Base-by-base conservation (phyloP, 2,797 vertebrate genomes). In the Rhinatrema bivittatum region DNA sequence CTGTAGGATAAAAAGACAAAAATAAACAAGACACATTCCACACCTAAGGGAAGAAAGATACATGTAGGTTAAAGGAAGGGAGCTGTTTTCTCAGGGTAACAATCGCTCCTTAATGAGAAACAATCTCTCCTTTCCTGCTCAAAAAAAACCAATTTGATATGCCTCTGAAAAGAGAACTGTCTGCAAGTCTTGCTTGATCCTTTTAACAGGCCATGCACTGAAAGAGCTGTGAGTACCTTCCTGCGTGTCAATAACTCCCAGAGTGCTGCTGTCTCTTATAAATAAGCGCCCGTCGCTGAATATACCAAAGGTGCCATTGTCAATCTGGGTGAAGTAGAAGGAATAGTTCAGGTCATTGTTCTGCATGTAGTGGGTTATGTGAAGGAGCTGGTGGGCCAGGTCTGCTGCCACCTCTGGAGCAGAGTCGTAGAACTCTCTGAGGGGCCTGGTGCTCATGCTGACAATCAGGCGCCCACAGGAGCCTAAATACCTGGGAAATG, bases 231-330 rank as follows among this genome's bases (percentile, higher is more conserved):
- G 50, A 26, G 50, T 78, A 89, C 88, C 84, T 76, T 88, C 78
- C 65, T 84, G 68, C 56, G 60, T 80, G 75, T 91, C 85, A 16
- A 88, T 87, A 74, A 91, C 65, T 3, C 86, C 87, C 42, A 89
- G 65, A 1, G 48, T 63, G 57, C 86, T 88, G 68, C 85, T 82
- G 65, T 90, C 81, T 29, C 76, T 76, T 58, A 88, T 86, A 67
- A 87, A 78, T 62, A 89, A 68, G 52, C 80, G 80, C 29, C 83
- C 76, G 0, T 89, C 86, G 59, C 76, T 76, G 45, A 82, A 79
- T 47, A 78, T 72, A 10, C 87, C 87, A 15, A 91, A 91, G 50
- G 74, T 88, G 65, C 59, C 62, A 31, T 69, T 64, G 1, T 82
- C 65, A 32, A 86, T 48, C 1, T 27, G 62, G 40, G 81, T 86